Conservation (phyloP, 2,113 vertebrate genomes). For the Passer montanus region DNA sequence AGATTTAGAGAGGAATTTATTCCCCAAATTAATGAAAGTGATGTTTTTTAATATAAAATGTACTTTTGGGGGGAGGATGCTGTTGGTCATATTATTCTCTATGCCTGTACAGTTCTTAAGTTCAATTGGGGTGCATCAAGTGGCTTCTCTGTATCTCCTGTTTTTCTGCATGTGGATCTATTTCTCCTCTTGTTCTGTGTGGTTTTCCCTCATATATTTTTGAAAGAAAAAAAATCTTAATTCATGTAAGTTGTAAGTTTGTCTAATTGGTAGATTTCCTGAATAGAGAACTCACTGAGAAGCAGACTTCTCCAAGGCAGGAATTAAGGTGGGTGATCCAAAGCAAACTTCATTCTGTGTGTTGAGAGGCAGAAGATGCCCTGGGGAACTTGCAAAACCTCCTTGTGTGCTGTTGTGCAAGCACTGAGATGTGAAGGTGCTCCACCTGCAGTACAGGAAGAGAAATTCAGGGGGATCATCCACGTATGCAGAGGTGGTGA, state of each 20-base stretch:
- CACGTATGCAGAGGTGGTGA: background rate
- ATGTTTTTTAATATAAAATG: background rate
- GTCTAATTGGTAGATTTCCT: background rate
- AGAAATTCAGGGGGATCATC: background rate
- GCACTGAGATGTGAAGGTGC: background rate
- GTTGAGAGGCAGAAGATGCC: background rate
- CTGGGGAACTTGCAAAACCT: background rate
- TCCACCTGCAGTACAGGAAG: background rate
- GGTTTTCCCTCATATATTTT: background rate
- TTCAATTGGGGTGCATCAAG: accelerated
- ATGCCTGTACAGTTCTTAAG: background rate
- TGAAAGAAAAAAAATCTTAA: background rate
- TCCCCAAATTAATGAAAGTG: background rate
- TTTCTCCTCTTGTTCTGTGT: background rate
- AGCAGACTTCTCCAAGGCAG: background rate
- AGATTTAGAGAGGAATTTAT: background rate
- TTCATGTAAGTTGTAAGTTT: background rate
- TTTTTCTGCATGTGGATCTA: background rate
- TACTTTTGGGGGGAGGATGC: background rate
- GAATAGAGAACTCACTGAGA: background rate
- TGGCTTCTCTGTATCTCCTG: background rate
- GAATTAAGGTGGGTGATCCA: background rate
- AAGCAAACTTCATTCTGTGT: background rate
- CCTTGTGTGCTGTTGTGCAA: background rate
- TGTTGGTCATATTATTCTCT: background rate